Conservation (phyloP, 2,113 vertebrate genomes). For the Perognathus longimembris region DNA sequence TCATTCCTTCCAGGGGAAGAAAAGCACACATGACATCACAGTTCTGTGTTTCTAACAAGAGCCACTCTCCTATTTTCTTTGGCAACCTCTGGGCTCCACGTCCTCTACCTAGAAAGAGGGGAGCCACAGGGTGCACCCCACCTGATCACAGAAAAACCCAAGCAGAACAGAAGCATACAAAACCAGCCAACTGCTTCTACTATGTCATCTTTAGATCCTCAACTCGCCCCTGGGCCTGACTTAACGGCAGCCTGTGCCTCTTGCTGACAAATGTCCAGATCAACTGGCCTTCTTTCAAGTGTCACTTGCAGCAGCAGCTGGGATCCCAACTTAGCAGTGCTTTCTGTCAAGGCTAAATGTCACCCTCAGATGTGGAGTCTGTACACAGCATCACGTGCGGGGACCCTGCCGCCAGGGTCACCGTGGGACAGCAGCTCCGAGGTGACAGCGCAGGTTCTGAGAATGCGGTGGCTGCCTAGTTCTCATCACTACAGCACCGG, state of each 20-base stretch:
- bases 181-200: not conserved
- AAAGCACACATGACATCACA: not conserved
- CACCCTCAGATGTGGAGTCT: conserved; percentile 25
- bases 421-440: not conserved
- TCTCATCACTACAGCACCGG: not conserved
- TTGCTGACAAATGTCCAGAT: conserved; percentile 62
- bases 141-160: not conserved
- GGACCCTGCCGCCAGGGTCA: conserved; percentile 75
- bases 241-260: conserved; percentile 2
- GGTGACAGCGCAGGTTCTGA: not conserved
- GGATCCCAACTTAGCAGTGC: conserved; percentile 84
- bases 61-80: not conserved
- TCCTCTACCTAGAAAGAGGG: not conserved
- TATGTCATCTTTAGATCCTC: not conserved
- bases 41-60: not conserved
- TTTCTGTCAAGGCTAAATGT: conserved; percentile 77
- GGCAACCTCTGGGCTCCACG: not conserved
- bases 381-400: conserved; percentile 40
- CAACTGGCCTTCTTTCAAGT: conserved; percentile 78
- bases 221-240: not conserved
- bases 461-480: fast-evolving
- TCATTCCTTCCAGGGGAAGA: not conserved
- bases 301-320: conserved; percentile 79
- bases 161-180: not conserved
- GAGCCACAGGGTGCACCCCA: too few relatives aligned